Evolutionary conservation across 2,113 vertebrate species (phyloP).

Genomic region (sheep (Ovis aries)): ARS-UI_Ramb_v3.0 NC_056070.1:69254501-69255000

Average conservation of each 20-base stretch:
- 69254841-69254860: neutral
- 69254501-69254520: neutral
- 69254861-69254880: neutral
- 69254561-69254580: neutral
- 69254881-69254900: neutral
- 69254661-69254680: neutral
- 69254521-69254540: no score
- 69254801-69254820: neutral
- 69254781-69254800: neutral
- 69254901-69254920: constrained; percentile 10
- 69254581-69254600: fast-evolving
- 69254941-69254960: neutral
- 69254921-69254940: neutral
- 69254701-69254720: neutral
- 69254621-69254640: fast-evolving
- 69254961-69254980: neutral
- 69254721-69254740: neutral
- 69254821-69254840: neutral
- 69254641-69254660: neutral
- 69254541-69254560: neutral
- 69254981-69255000: neutral
- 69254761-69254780: neutral
- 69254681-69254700: neutral
- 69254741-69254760: neutral
- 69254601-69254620: neutral